phyloP scores from a whole-genome alignment of 2,888 invertebrate genomes.

The Mythimna lalbum region DNA sequence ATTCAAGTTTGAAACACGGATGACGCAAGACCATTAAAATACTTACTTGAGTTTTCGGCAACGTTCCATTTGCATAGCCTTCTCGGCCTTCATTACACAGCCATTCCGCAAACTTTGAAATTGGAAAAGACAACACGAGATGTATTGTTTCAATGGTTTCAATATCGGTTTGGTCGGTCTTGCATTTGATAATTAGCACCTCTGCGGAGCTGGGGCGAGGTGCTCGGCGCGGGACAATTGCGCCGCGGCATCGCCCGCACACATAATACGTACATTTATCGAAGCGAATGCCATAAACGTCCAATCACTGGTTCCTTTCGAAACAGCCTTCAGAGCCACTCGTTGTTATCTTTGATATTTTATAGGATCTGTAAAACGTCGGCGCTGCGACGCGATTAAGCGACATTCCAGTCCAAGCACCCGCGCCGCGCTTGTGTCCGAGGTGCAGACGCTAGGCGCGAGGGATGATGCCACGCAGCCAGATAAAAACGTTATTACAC shows the following conservation, averaged over 20 bases:
- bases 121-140: conserved; percentile 88
- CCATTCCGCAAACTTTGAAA: conserved; percentile 90
- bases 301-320: conserved; percentile 85
- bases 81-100: conserved; percentile 89
- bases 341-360: conserved; percentile 90
- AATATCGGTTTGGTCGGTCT: conserved; percentile 87
- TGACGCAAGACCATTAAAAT: conserved; percentile 91
- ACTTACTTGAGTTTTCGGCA: conserved; percentile 88
- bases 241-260: conserved; percentile 73
- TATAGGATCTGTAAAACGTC: conserved; percentile 90
- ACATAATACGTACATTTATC: conserved; percentile 85
- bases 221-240: conserved; percentile 75
- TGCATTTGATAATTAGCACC: conserved; percentile 90
- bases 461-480: conserved; percentile 72
- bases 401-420: conserved; percentile 80
- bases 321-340: conserved; percentile 81
- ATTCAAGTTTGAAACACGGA: conserved; percentile 89
- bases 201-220: conserved; percentile 76
- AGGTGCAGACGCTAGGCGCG: conserved; percentile 68
- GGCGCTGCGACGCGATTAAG: conserved; percentile 87
- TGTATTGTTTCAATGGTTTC: conserved; percentile 90
- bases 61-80: conserved; percentile 88
- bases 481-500: conserved; percentile 83
- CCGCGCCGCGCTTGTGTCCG: conserved; percentile 42
- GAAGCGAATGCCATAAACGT: conserved; percentile 86